Percentiles rank a stretch among this genome's conserved stretches.
Conservation (phyloP, 2,888 invertebrate species). For the Muschampia plurimacula region DNA sequence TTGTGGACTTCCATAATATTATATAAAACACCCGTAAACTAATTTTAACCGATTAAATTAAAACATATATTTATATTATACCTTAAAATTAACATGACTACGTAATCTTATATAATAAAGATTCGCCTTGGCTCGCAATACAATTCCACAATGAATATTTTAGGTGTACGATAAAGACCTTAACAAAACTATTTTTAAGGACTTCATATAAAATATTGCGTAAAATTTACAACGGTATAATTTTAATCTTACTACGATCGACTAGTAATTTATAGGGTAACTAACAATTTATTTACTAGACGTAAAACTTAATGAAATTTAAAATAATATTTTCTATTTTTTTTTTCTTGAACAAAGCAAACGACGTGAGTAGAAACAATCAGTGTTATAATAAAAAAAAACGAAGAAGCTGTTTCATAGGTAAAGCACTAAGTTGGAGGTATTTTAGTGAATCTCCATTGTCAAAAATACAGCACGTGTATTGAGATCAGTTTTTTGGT, state of each 20-base stretch:
- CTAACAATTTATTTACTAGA: conserved; percentile 57
- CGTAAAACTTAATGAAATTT: conserved; percentile 49
- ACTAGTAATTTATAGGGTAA: conserved; percentile 78
- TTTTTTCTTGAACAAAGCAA: conserved; percentile 7
- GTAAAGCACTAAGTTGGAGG: neutral
- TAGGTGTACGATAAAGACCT: conserved; percentile 19
- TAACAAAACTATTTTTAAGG: conserved; percentile 41
- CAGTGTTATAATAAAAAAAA: neutral
- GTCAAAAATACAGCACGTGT: no score
- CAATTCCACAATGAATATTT: conserved; percentile 18
- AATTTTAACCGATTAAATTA: neutral
- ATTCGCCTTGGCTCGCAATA: conserved; percentile 7
- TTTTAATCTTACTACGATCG: conserved; percentile 57
- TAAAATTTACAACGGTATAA: conserved; percentile 73
- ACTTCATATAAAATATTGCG: conserved; percentile 47
- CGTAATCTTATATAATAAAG: conserved; percentile 20
- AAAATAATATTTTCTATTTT: neutral
- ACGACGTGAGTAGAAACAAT: neutral
- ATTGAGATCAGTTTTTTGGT: no score
- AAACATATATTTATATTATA: neutral
- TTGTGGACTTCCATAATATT: neutral
- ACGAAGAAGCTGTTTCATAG: no score
- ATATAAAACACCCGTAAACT: conserved; percentile 5
- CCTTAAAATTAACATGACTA: conserved; percentile 21
- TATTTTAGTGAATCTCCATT: neutral